phyloP scores from a whole-genome alignment of 2,888 invertebrate genomes.

The Xestia c-nigrum region DNA sequence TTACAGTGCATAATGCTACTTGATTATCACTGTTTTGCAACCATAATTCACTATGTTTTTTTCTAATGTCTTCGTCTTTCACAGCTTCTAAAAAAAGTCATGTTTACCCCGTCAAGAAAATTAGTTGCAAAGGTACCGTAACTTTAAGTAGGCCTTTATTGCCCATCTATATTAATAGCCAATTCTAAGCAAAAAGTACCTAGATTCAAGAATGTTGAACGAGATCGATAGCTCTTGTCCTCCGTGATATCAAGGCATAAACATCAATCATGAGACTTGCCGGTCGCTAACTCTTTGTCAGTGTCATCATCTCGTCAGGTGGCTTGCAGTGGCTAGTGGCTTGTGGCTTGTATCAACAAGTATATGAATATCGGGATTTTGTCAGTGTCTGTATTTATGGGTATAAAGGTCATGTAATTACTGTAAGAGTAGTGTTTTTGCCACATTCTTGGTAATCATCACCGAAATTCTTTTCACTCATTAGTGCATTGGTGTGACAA shows the following conservation, averaged over 20 bases:
- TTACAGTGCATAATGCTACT: neutral
- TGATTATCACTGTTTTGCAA: neutral
- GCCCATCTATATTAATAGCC: slow-evolving; percentile 26
- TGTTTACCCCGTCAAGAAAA: neutral
- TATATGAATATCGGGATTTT: slow-evolving; percentile 14
- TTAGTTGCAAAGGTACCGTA: slow-evolving; percentile 23
- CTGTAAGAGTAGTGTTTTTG: neutral
- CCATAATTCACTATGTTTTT: neutral
- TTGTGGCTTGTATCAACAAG: slow-evolving; percentile 9
- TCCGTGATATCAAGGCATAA: slow-evolving; percentile 49
- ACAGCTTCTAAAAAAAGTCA: neutral
- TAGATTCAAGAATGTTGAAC: slow-evolving; percentile 32
- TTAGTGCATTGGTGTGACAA: neutral
- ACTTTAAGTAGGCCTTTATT: slow-evolving; percentile 23
- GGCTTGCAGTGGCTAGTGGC: neutral
- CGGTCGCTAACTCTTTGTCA: slow-evolving; percentile 78
- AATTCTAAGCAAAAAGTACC: slow-evolving; percentile 35
- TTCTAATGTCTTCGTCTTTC: neutral
- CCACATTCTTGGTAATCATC: neutral
- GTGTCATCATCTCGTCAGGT: slow-evolving; percentile 73
- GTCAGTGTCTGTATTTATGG: slow-evolving; percentile 8
- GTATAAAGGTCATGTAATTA: neutral
- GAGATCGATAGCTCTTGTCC: slow-evolving; percentile 37
- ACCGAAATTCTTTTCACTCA: neutral
- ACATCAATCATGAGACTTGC: slow-evolving; percentile 49